A percentile compares a stretch with the other conserved stretches of the same genome.
phyloP scores from a whole-genome alignment of 2,888 invertebrate genomes.

The Lissonota sp. region DNA sequence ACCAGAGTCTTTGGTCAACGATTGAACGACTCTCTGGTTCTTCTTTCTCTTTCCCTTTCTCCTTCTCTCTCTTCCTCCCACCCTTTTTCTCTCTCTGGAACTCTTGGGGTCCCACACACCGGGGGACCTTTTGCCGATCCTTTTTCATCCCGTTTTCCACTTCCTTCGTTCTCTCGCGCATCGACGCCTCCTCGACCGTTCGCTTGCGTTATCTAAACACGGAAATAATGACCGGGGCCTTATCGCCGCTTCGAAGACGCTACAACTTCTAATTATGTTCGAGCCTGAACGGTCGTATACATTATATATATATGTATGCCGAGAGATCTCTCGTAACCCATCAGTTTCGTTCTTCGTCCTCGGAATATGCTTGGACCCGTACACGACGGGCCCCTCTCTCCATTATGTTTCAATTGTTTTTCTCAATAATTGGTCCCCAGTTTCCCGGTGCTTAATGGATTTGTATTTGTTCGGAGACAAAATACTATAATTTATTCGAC shows the following conservation, averaged over 20 bases:
- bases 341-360: neutral
- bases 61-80: neutral
- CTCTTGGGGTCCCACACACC: constrained; percentile 10
- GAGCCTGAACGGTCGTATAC: constrained; percentile 52
- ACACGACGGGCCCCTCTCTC: neutral
- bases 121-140: constrained; percentile 28
- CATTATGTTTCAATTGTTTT: neutral
- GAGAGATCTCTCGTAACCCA: constrained; percentile 10
- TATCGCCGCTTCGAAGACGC: constrained; percentile 77
- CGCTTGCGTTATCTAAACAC: constrained; percentile 81
- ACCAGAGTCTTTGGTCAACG: constrained; percentile 43
- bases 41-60: no score
- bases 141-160: constrained; percentile 24
- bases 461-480: no score
- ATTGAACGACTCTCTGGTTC: constrained; percentile 28
- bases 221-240: constrained; percentile 81
- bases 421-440: neutral
- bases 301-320: constrained; percentile 30
- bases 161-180: constrained; percentile 46
- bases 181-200: constrained; percentile 53
- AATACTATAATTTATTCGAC: no score
- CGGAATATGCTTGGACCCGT: neutral
- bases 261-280: constrained; percentile 82
- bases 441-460: no score
- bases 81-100: constrained; percentile 1